These are phyloP conservation scores for Baccha elongata DNA, from an alignment of 2,888 invertebrate genomes.

Conservation along the genomic window DNA sequence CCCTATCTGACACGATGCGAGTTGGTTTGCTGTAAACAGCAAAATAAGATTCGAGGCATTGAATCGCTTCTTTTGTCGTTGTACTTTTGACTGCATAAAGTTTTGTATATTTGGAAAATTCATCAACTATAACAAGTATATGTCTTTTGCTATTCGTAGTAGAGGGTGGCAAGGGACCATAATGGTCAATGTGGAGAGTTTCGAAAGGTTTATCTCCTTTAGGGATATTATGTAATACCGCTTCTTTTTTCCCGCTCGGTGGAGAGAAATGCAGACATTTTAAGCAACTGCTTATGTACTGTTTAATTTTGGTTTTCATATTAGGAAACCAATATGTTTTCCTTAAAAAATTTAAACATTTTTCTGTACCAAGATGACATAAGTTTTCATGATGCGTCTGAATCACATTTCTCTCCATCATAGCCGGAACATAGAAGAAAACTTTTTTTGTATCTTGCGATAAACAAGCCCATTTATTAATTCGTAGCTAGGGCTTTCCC, in stretches of 20 bases:
- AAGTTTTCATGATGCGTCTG: not conserved
- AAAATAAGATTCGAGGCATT: not conserved
- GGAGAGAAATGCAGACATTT: not conserved
- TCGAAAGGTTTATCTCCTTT: no score
- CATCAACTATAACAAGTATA: not conserved
- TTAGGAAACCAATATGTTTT: not conserved
- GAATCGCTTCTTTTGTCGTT: no score
- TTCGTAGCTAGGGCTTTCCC: not conserved
- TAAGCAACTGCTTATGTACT: not conserved
- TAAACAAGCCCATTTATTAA: not conserved
- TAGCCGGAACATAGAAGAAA: not conserved
- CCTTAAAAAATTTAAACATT: not conserved
- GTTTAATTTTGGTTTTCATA: not conserved
- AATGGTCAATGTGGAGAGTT: not conserved
- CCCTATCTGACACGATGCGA: not conserved
- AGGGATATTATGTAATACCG: no score
- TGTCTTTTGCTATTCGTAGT: not conserved
- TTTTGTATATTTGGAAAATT: not conserved
- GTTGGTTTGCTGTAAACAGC: not conserved
- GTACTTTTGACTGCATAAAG: not conserved
- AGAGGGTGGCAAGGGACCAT: not conserved
- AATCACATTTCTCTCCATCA: not conserved
- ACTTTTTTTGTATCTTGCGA: not conserved
- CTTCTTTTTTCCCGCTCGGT: not conserved
- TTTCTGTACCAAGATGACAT: not conserved